Evolutionary conservation across 2,797 vertebrate genomes (phyloP).

Genomic region (Muraenolepis orangiensis): DNA sequence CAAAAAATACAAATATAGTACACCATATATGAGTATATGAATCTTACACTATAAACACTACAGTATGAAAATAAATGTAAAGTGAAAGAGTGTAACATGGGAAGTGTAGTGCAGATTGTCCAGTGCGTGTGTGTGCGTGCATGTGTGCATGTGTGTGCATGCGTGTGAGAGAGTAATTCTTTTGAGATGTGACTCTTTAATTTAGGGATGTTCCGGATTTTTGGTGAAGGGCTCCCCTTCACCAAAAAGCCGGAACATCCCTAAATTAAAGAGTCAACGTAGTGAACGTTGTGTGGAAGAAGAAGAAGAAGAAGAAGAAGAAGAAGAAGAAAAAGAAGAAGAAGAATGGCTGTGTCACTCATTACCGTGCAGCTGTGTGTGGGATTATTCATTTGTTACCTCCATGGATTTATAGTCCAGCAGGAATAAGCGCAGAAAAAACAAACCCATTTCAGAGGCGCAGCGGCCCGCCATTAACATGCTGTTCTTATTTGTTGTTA

Average conservation of each 20-base stretch:
- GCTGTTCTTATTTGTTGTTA: background rate
- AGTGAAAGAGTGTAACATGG: too few relatives aligned
- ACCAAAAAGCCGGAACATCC: too few relatives aligned
- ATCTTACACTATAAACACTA: too few relatives aligned
- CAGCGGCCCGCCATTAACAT: background rate
- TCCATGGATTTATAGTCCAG: conserved; percentile 27
- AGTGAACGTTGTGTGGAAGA: conserved; percentile 20
- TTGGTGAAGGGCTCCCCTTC: background rate
- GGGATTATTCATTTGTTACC: conserved; percentile 42
- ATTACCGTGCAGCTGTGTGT: conserved; percentile 41
- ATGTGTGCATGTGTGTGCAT: too few relatives aligned
- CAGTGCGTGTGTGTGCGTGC: too few relatives aligned
- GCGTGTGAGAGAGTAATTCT: background rate
- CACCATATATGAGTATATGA: too few relatives aligned
- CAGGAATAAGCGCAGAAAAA: conserved; percentile 33
- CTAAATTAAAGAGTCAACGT: background rate
- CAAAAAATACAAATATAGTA: too few relatives aligned
- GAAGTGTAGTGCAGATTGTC: too few relatives aligned
- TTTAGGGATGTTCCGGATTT: background rate
- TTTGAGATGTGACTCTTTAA: background rate
- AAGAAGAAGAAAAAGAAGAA: too few relatives aligned
- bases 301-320: conserved; percentile 17
- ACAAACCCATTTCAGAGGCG: conserved; percentile 7
- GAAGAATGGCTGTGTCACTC: conserved; percentile 35
- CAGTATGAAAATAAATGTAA: too few relatives aligned